These are phyloP conservation scores for Camponotus vicinus DNA, from an alignment of 1,140 invertebrate genomes.

Conservation along the genomic window DNA sequence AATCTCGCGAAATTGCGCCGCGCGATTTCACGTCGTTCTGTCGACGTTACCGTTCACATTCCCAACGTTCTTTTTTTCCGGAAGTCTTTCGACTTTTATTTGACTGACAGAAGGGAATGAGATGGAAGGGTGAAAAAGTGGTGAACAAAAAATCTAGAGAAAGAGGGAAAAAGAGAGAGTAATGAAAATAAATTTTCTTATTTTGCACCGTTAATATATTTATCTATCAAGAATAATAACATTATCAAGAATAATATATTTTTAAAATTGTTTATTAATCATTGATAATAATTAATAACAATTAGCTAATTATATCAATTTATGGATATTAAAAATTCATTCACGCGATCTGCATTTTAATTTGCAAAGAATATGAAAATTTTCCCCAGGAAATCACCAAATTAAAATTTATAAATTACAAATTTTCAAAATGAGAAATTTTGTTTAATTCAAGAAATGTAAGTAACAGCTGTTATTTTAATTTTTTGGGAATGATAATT, in stretches of 20 bases:
- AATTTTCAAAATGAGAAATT: too few species aligned
- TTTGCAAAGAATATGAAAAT: too few species aligned
- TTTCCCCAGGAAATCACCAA: too few species aligned
- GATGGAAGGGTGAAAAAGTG: conserved; percentile 16
- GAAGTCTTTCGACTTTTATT: conserved; percentile 69
- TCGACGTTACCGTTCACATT: conserved; percentile 75
- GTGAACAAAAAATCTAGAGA: conserved; percentile 12
- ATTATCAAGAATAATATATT: not conserved
- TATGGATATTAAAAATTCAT: not conserved
- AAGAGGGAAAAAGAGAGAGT: not conserved
- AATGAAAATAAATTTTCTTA: conserved; percentile 3
- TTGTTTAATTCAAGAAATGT: not conserved
- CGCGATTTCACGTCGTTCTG: conserved; percentile 78
- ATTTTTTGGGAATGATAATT: not conserved
- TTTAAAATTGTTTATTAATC: not conserved
- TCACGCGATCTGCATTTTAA: too few species aligned
- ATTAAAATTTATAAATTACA: too few species aligned
- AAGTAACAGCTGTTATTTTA: not conserved
- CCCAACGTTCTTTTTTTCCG: conserved; percentile 64
- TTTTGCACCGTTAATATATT: not conserved
- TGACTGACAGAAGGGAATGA: conserved; percentile 25
- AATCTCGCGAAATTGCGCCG: conserved; percentile 78
- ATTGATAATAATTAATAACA: not conserved
- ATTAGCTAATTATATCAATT: too few species aligned
- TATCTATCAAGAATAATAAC: not conserved